Conservation (phyloP, 2,113 vertebrate species). For the Bungarus multicinctus region DNA sequence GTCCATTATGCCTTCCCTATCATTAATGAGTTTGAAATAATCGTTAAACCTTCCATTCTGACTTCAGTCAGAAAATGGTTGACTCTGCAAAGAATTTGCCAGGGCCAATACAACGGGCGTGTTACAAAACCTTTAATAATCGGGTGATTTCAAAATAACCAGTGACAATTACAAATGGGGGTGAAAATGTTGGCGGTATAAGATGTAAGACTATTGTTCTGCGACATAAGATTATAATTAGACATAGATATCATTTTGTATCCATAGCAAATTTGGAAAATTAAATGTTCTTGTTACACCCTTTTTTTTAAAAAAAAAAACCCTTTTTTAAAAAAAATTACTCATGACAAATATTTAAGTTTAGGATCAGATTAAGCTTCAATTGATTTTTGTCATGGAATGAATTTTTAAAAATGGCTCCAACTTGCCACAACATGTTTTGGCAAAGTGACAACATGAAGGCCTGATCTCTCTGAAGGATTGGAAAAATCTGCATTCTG, state of each 20-base stretch:
- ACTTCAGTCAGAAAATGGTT: slow-evolving; percentile 7
- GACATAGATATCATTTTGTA: slow-evolving; percentile 58
- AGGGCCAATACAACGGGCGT: slow-evolving; percentile 42
- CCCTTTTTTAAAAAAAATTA: slow-evolving; percentile 36
- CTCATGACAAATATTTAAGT: not conserved
- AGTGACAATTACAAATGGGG: slow-evolving; percentile 53
- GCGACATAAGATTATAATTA: slow-evolving; percentile 62
- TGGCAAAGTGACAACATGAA: not conserved
- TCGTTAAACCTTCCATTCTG: not conserved
- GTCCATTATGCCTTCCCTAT: not conserved
- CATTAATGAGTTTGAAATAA: not conserved
- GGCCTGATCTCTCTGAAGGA: not conserved
- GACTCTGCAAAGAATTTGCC: not conserved
- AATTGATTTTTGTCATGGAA: slow-evolving; percentile 53
- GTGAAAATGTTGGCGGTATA: slow-evolving; percentile 21
- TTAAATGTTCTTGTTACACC: slow-evolving; percentile 49
- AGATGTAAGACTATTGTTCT: slow-evolving; percentile 57
- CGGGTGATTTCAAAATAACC: slow-evolving; percentile 55
- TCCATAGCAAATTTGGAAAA: slow-evolving; percentile 55
- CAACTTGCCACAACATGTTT: slow-evolving; percentile 50
- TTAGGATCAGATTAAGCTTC: slow-evolving; percentile 31
- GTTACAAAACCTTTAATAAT: slow-evolving; percentile 56
- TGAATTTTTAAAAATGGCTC: slow-evolving; percentile 26
- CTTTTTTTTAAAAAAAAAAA: not conserved
- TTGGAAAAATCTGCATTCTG: not conserved